phyloP scores from a whole-genome alignment of 2,113 vertebrate species.

The human region GRCh38 chr9:134693501-134694000 shows the following conservation, averaged over 20 bases:
- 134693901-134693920: too few relatives aligned
- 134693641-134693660: too few relatives aligned
- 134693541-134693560: rapidly evolving
- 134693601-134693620: neutral
- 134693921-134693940: rapidly evolving
- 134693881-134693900: neutral
- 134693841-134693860: neutral
- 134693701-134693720: neutral
- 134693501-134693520: rapidly evolving
- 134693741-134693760: neutral
- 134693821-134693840: neutral
- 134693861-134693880: rapidly evolving
- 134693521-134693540: rapidly evolving
- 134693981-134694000: neutral
- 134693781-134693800: neutral
- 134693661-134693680: too few relatives aligned
- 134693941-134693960: rapidly evolving
- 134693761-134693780: neutral
- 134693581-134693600: neutral
- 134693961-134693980: rapidly evolving
- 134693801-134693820: neutral
- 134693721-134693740: neutral
- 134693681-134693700: neutral
- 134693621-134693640: neutral
- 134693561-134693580: neutral